Evolutionary conservation across 2,113 vertebrate genomes (phyloP).

Genomic region (Ariopsis seemanni): DNA sequence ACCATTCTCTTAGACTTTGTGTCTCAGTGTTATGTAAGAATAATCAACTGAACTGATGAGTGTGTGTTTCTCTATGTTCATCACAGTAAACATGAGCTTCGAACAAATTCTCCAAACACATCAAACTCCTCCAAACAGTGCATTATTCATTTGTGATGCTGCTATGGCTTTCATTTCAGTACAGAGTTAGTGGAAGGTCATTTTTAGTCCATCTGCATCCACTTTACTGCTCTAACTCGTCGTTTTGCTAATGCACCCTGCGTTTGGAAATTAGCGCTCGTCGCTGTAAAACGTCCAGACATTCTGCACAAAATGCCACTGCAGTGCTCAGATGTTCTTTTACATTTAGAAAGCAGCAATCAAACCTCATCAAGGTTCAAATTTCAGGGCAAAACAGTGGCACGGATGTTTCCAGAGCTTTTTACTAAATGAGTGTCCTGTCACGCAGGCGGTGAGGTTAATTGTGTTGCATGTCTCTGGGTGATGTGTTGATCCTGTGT

Average conservation of each 20-base stretch:
- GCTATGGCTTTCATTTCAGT: neutral
- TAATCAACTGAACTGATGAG: neutral
- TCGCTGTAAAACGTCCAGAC: constrained; percentile 6
- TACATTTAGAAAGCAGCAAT: constrained; percentile 21
- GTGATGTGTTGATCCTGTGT: constrained; percentile 10
- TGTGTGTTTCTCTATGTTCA: neutral
- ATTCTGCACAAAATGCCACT: constrained; percentile 9
- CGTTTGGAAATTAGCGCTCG: constrained; percentile 12
- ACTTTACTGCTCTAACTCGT: constrained; percentile 4
- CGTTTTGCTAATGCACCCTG: constrained; percentile 23
- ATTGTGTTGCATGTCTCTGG: constrained; percentile 17
- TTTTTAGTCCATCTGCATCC: constrained; percentile 36
- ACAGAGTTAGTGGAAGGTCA: constrained; percentile 2
- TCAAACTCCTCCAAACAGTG: neutral
- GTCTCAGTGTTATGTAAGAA: constrained; percentile 2
- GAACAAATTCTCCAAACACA: constrained; percentile 26
- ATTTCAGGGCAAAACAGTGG: constrained; percentile 26
- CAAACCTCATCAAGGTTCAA: constrained; percentile 36
- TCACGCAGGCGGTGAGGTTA: constrained; percentile 29
- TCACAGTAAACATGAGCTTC: constrained; percentile 12
- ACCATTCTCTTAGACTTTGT: neutral
- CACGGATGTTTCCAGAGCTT: constrained; percentile 27
- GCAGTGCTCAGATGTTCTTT: constrained; percentile 31
- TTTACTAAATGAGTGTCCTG: constrained; percentile 3
- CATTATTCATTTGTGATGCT: constrained; percentile 25